Conservation (phyloP, 2,797 vertebrate species). For the Gila robusta region DNA sequence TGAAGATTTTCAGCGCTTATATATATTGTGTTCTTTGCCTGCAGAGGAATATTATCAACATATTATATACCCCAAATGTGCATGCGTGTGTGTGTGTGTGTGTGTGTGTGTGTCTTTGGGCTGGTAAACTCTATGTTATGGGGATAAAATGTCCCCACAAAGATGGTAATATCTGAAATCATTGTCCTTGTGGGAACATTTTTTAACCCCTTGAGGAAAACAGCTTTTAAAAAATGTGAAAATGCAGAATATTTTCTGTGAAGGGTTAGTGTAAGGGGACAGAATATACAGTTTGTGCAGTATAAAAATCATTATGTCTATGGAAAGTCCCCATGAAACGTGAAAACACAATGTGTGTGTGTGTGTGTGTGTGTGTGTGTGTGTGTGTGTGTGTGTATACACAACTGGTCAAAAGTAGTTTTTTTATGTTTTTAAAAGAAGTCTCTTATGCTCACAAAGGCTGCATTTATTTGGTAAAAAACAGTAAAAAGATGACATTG, state of each 20-base stretch:
- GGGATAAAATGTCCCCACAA: neutral
- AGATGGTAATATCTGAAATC: neutral
- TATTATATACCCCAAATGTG: neutral
- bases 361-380: too few relatives aligned
- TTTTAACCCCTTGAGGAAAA: neutral
- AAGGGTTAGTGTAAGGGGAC: neutral
- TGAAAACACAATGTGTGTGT: neutral
- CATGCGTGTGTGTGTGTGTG: neutral
- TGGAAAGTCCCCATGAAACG: neutral
- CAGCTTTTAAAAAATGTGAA: neutral
- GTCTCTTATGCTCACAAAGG: too few relatives aligned
- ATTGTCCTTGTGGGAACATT: neutral
- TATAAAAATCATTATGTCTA: neutral
- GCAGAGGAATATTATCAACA: neutral
- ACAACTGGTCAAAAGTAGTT: too few relatives aligned
- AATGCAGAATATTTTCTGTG: neutral
- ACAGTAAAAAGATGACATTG: too few relatives aligned
- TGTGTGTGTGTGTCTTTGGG: neutral
- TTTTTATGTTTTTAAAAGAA: too few relatives aligned
- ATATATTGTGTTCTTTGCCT: neutral
- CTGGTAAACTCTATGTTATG: neutral
- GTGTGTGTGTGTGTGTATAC: too few relatives aligned
- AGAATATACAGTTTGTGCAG: neutral
- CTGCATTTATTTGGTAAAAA: neutral
- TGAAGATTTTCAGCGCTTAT: constrained; percentile 1